Evolutionary conservation across 1,140 invertebrate species (phyloP).

Genomic region (Temnothorax longispinosus): DNA sequence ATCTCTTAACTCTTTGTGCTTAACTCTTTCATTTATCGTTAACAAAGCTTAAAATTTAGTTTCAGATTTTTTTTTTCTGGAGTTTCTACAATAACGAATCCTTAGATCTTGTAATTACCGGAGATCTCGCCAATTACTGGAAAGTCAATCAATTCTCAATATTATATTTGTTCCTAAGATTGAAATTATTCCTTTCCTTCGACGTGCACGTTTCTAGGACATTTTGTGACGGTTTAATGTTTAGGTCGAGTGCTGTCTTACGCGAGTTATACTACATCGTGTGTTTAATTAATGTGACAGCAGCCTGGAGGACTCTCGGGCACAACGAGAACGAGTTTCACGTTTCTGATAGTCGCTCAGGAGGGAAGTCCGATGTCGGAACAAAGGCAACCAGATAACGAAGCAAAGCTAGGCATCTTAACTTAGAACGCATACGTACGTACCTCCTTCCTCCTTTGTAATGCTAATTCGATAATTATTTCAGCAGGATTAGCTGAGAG

Average conservation of each 20-base stretch:
- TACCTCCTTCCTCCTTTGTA: constrained; percentile 68
- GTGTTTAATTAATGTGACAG: constrained; percentile 56
- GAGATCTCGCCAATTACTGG: neutral
- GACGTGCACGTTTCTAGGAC: neutral
- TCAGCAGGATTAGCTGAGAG: constrained; percentile 56
- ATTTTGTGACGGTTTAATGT: neutral
- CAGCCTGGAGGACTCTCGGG: constrained; percentile 34
- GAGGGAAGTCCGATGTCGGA: constrained; percentile 70
- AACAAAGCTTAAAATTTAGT: neutral
- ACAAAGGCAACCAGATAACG: constrained; percentile 71
- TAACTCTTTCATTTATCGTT: neutral
- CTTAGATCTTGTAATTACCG: neutral
- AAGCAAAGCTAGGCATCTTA: constrained; percentile 68
- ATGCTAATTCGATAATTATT: constrained; percentile 74
- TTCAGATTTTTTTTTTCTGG: neutral
- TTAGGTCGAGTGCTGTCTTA: neutral
- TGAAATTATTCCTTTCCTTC: neutral
- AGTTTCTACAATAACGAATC: neutral
- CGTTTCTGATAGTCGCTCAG: constrained; percentile 60
- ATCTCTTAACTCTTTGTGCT: neutral
- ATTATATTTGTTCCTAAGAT: neutral
- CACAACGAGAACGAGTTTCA: constrained; percentile 47
- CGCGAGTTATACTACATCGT: neutral
- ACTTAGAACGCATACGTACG: constrained; percentile 53
- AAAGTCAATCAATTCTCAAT: neutral